Conservation (phyloP, 1,140 invertebrate species). For the Camponotus vicinus region DNA sequence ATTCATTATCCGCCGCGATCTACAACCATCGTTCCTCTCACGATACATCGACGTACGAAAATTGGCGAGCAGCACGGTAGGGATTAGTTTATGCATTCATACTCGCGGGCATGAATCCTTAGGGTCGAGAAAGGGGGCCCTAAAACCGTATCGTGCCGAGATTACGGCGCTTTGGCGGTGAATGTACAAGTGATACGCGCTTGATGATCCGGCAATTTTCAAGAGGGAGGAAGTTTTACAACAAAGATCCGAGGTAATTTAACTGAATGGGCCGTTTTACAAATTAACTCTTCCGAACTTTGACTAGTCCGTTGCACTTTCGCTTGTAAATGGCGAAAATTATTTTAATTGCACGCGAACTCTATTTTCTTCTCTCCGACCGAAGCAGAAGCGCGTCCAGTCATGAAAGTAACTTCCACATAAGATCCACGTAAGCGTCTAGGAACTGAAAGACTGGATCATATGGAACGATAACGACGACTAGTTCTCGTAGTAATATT, state of each 20-base stretch:
- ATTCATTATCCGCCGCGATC: constrained; percentile 67
- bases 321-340: constrained; percentile 33
- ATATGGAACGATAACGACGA: background rate
- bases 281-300: constrained; percentile 54
- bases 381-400: constrained; percentile 5
- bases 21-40: constrained; percentile 65
- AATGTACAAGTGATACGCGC: constrained; percentile 53
- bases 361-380: constrained; percentile 29
- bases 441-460: background rate
- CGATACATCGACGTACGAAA: constrained; percentile 69
- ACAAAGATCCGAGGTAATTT: constrained; percentile 50
- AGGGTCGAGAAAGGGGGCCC: background rate
- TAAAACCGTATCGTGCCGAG: constrained; percentile 13
- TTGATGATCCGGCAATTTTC: constrained; percentile 51
- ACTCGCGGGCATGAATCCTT: background rate
- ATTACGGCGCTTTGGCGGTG: constrained; percentile 36
- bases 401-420: background rate
- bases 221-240: constrained; percentile 38
- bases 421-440: background rate
- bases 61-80: constrained; percentile 55
- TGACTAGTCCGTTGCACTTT: constrained; percentile 40
- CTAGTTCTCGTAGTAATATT: constrained; percentile 19
- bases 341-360: constrained; percentile 54
- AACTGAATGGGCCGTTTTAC: constrained; percentile 49
- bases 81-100: constrained; percentile 42